A percentile compares a stretch with the other conserved stretches of the same genome.
Conservation (phyloP, 2,113 vertebrate genomes). For the Phalacrocorax pelagicus region DNA sequence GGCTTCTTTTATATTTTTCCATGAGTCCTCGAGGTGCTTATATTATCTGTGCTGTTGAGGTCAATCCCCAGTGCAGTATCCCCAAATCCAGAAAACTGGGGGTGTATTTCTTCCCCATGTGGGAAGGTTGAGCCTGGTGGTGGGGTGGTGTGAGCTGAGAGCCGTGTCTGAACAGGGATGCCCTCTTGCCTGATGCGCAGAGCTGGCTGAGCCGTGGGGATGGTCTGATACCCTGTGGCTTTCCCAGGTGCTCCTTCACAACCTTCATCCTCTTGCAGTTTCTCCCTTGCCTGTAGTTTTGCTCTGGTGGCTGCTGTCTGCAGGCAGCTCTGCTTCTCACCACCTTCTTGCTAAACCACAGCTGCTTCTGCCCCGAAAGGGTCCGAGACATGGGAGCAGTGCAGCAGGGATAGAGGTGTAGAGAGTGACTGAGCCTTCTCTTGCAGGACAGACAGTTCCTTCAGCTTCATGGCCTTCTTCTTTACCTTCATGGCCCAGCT, state of each 20-base stretch:
- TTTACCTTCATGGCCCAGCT: constrained; percentile 98
- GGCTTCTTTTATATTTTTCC: background rate
- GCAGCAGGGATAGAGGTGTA: background rate
- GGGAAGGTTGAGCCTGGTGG: background rate
- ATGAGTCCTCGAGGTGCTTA: fast-evolving
- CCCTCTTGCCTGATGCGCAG: background rate
- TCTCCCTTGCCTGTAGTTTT: background rate
- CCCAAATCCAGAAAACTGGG: background rate
- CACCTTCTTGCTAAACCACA: background rate
- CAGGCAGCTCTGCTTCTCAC: background rate
- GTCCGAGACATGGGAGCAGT: background rate
- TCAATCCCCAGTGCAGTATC: background rate
- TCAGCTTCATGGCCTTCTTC: constrained; percentile 99
- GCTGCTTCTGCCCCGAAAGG: background rate
- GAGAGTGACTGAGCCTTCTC: background rate
- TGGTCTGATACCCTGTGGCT: background rate
- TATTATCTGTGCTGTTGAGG: background rate
- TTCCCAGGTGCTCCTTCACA: background rate
- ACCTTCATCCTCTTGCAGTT: background rate
- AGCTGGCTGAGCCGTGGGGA: background rate
- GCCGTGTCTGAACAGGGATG: fast-evolving
- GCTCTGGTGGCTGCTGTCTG: background rate
- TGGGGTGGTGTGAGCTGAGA: background rate
- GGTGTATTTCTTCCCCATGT: background rate
- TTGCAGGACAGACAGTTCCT: constrained; percentile 94